These are phyloP conservation scores for Mylabris phalerata DNA, from an alignment of 1,140 invertebrate species.

Conservation along the genomic window DNA sequence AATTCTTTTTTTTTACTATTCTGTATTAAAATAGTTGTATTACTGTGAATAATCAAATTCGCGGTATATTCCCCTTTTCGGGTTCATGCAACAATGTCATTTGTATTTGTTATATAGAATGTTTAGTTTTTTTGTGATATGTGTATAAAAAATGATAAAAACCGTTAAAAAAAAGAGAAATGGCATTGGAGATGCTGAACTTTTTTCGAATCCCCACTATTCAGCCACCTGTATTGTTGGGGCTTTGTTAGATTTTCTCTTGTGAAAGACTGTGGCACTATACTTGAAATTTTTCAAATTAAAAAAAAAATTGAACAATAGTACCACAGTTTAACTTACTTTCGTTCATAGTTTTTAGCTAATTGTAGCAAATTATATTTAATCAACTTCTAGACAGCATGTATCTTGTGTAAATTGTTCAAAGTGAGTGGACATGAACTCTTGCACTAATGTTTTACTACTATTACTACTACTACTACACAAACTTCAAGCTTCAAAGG, in stretches of 20 bases:
- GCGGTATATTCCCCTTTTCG: constrained; percentile 4
- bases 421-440: constrained; percentile 10
- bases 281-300: constrained; percentile 1
- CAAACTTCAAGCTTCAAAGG: constrained; percentile 12
- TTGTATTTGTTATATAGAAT: constrained; percentile 2
- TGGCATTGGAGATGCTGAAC: constrained; percentile 7
- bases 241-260: constrained; percentile 3
- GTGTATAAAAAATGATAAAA: constrained; percentile 4
- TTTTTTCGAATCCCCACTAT: not conserved
- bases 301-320: too few relatives aligned
- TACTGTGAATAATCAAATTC: constrained; percentile 9
- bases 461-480: constrained; percentile 1
- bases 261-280: constrained; percentile 2
- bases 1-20: constrained; percentile 10
- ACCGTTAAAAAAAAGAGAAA: not conserved
- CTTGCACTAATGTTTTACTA: constrained; percentile 12
- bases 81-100: constrained; percentile 8
- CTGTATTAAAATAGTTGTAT: constrained; percentile 8
- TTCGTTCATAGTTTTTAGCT: constrained; percentile 13
- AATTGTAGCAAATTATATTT: not conserved
- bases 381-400: constrained; percentile 15
- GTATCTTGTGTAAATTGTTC: constrained; percentile 11
- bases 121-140: constrained; percentile 6
- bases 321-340: constrained; percentile 2
- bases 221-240: not conserved